Conservation (phyloP, 2,888 invertebrate genomes). For the Xestoiulus laeticollis region DNA sequence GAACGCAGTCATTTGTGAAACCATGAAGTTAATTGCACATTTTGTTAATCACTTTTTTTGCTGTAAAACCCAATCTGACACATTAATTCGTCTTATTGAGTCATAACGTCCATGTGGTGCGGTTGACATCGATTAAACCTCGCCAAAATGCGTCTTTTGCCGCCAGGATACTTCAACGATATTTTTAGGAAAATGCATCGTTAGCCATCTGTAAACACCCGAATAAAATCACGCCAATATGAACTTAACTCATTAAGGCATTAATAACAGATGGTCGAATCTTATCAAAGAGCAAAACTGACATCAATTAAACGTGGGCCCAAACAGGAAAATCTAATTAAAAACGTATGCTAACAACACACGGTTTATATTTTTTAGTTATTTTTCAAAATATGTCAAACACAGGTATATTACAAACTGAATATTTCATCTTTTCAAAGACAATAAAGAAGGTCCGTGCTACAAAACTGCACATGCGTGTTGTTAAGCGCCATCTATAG, state of each 20-base stretch:
- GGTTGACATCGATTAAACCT: neutral
- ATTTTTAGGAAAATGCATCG: neutral
- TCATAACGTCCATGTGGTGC: neutral
- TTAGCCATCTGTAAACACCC: neutral
- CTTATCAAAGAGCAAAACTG: neutral
- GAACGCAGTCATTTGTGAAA: slow-evolving; percentile 31
- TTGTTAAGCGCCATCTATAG: too few species aligned
- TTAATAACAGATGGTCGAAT: neutral
- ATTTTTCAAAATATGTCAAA: too few species aligned
- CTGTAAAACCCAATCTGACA: slow-evolving; percentile 36
- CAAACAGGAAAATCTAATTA: too few species aligned
- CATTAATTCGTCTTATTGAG: slow-evolving; percentile 35
- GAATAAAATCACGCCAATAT: slow-evolving; percentile 24
- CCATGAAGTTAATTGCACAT: slow-evolving; percentile 43
- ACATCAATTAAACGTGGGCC: neutral
- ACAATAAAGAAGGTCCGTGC: too few species aligned
- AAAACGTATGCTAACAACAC: too few species aligned
- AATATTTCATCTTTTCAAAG: too few species aligned
- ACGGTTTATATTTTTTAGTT: too few species aligned
- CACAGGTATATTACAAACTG: too few species aligned
- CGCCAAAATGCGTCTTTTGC: neutral
- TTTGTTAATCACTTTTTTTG: slow-evolving; percentile 36
- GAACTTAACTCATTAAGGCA: neutral
- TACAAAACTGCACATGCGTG: too few species aligned
- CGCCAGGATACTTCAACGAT: neutral